Base-by-base conservation (phyloP, 2,797 vertebrate species). In the Premnoplex brunnescens region DNA sequence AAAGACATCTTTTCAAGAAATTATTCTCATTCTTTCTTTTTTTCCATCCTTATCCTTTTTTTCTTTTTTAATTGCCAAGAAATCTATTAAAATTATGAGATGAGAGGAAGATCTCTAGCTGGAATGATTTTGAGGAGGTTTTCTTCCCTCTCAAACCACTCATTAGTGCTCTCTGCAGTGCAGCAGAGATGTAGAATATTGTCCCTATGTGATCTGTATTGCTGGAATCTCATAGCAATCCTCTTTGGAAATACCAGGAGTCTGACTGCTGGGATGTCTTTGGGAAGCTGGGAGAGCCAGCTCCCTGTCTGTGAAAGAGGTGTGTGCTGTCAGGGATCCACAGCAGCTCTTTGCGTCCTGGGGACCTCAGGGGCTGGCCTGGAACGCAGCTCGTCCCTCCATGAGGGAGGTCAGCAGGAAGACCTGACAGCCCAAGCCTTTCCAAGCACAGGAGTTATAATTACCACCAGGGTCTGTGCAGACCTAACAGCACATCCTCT, bases 1-100 rank as follows among this genome's bases (percentile, higher is more conserved):
- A 92, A 88, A 94, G 27, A n/a, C 73, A 32, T 55, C 36, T 66
- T 85, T 86, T 66, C 27, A 66, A 54, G 22, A 63, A 80, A 55
- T 69, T n/a, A 64, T 6, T 71, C 13, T 69, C 8, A 3, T 62
- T 69, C 23, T 13, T 71, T 69, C 62, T 49, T 55, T 37, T n/a
- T 23, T 10, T 11, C 36, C 36, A 16, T 49, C 5, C 6, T 63
- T 18, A 23, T 27, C 23, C 32, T 75, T 66, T 48, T 32, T 23
- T 51, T 32, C 36, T 23, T 75, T 34, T 56, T 55, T 26, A 55
- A 81, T 92, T 72, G 37, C 20, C 20, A 44, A 90, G 48, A 75
- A 79, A 46, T 9, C 36, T 59, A 23, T 85, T 85, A 44, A 77
- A 85, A 44, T 59, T 36, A 39, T 21, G 32, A 91, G 23, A 41